phyloP scores from a whole-genome alignment of 2,113 vertebrate genomes.

The Herpailurus yagouaroundi region DNA sequence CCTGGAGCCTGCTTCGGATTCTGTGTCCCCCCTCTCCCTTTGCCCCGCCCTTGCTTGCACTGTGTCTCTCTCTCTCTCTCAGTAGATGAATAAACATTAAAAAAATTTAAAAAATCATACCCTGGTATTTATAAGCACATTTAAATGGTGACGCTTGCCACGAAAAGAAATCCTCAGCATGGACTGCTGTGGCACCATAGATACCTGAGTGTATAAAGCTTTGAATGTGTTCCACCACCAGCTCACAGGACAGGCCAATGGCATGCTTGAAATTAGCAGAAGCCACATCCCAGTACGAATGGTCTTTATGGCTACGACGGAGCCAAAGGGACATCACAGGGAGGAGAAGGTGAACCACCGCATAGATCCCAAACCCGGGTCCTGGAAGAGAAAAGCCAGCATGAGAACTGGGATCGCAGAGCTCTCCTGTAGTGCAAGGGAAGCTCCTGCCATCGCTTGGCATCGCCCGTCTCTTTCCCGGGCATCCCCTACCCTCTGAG shows the following conservation, averaged over 20 bases:
- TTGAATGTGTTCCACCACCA: conserved; percentile 97
- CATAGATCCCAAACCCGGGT: conserved; percentile 97
- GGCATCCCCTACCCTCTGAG: not conserved
- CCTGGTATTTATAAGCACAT: not conserved
- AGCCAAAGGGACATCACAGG: conserved; percentile 98
- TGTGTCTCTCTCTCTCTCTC: too few species aligned
- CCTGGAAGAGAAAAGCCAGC: conserved; percentile 83
- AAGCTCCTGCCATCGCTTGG: not conserved
- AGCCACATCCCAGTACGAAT: conserved; percentile 96
- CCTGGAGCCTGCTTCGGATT: too few species aligned
- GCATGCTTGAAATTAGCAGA: conserved; percentile 99
- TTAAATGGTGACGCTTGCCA: not conserved
- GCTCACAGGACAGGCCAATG: conserved; percentile 96
- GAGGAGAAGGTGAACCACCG: conserved; percentile 96
- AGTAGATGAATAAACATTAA: too few species aligned
- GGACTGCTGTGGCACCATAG: not conserved
- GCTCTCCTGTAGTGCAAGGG: not conserved
- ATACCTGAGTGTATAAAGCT: conserved; percentile 95
- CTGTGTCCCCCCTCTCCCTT: too few species aligned
- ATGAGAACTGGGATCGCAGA: not conserved
- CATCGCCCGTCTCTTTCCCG: not conserved
- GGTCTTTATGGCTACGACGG: conserved; percentile 94
- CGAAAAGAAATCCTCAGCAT: not conserved
- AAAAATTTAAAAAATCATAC: too few species aligned
- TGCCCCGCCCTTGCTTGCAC: too few species aligned